Evolutionary conservation across 2,888 invertebrate species (phyloP).

Genomic region (Punctoribates punctum): DNA sequence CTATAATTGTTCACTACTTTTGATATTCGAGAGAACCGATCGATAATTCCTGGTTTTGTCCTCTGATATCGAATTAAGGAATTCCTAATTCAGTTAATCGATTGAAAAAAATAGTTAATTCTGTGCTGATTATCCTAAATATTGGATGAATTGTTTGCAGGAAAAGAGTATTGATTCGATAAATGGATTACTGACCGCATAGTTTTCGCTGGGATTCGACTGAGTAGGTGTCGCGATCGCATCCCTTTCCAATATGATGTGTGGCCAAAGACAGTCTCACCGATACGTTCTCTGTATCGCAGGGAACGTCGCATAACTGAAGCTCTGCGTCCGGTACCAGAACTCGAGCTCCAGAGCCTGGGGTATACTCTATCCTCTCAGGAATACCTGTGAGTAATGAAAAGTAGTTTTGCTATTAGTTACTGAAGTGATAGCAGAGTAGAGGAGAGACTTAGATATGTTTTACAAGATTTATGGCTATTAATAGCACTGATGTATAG

Average conservation of each 20-base stretch:
- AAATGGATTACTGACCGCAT: constrained; percentile 62
- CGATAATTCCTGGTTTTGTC: no score
- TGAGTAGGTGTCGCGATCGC: constrained; percentile 89
- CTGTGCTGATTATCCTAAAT: background rate
- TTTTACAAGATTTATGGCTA: no score
- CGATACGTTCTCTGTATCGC: constrained; percentile 55
- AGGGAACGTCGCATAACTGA: constrained; percentile 60
- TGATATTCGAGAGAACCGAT: no score
- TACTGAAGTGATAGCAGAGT: background rate
- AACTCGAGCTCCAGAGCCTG: constrained; percentile 72
- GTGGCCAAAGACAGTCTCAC: constrained; percentile 65
- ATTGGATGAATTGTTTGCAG: background rate
- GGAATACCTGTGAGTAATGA: constrained; percentile 32
- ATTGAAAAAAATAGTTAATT: background rate
- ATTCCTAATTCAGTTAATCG: background rate
- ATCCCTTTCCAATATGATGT: constrained; percentile 89
- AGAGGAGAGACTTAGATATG: no score
- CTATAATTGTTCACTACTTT: no score
- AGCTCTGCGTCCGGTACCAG: constrained; percentile 72
- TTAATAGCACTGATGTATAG: no score
- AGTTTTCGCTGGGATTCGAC: constrained; percentile 77
- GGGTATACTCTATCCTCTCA: constrained; percentile 76
- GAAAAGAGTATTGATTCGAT: background rate
- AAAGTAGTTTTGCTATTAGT: background rate
- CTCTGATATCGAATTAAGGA: background rate